Conservation (phyloP, 2,797 vertebrate species). For the Meda fulgida region DNA sequence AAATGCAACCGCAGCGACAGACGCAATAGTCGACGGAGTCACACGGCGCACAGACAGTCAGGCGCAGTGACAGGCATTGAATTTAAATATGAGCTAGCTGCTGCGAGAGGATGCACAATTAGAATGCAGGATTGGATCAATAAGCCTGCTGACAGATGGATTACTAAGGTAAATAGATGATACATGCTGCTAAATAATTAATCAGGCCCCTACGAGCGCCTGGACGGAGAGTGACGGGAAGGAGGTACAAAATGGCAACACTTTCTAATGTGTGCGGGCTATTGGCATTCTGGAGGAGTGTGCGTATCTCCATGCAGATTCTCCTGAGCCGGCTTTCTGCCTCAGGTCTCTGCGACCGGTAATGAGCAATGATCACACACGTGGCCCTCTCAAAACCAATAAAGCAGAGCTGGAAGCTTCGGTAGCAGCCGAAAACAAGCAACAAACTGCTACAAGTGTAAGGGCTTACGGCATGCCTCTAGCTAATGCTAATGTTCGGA, state of each 20-base stretch:
- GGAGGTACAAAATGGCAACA: slow-evolving; percentile 63
- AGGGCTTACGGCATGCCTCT: background rate
- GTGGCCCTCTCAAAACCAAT: slow-evolving; percentile 31
- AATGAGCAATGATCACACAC: slow-evolving; percentile 47
- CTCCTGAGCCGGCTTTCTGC: slow-evolving; percentile 36
- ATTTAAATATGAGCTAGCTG: slow-evolving; percentile 73
- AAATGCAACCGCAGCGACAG: slow-evolving; percentile 45
- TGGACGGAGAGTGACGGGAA: slow-evolving; percentile 56
- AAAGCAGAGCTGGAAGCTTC: slow-evolving; percentile 36
- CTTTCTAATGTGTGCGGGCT: slow-evolving; percentile 58
- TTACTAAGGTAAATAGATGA: slow-evolving; percentile 88
- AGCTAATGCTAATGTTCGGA: slow-evolving; percentile 21
- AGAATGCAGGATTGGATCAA: slow-evolving; percentile 85
- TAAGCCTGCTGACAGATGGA: slow-evolving; percentile 88
- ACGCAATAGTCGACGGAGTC: slow-evolving; percentile 38
- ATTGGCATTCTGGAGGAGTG: slow-evolving; percentile 53
- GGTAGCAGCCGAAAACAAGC: slow-evolving; percentile 16
- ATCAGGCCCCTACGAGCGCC: slow-evolving; percentile 75
- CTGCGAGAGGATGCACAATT: slow-evolving; percentile 78
- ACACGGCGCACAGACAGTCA: slow-evolving; percentile 62
- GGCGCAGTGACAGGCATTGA: slow-evolving; percentile 71
- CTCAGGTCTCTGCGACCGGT: slow-evolving; percentile 27
- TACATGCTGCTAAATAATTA: slow-evolving; percentile 88
- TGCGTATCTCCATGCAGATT: slow-evolving; percentile 38
- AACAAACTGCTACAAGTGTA: slow-evolving; percentile 14